Percentiles rank a stretch among this genome's conserved stretches.
phyloP scores from a whole-genome alignment of 1,140 invertebrate genomes.

The Brachionus manjavacas region DNA sequence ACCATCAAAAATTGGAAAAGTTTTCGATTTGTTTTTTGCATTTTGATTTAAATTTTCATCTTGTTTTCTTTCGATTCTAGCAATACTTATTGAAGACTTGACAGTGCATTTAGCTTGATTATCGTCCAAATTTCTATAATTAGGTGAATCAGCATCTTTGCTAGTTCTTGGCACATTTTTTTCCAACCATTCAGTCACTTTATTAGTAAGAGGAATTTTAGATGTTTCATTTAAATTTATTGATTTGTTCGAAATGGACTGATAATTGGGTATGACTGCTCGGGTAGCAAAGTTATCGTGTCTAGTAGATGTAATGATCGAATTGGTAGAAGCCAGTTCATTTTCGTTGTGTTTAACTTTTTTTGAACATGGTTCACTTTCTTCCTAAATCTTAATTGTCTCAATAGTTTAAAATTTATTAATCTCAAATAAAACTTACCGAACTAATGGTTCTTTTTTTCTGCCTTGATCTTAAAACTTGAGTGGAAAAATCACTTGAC shows the following conservation, averaged over 20 bases:
- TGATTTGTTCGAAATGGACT: not conserved
- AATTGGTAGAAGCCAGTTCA: not conserved
- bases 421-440: not conserved
- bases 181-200: not conserved
- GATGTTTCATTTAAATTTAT: not conserved
- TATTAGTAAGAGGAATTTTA: not conserved
- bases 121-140: not conserved
- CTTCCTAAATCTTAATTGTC: not conserved
- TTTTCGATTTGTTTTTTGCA: not conserved
- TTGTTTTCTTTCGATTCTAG: not conserved
- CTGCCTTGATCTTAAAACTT: not conserved
- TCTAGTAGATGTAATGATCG: constrained; percentile 1
- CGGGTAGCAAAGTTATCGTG: not conserved
- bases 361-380: not conserved
- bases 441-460: not conserved
- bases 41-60: not conserved
- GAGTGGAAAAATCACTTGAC: not conserved
- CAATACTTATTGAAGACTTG: not conserved
- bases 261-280: not conserved
- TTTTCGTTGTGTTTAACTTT: not conserved
- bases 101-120: not conserved
- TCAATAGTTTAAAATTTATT: not conserved
- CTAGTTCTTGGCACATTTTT: not conserved
- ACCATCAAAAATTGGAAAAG: not conserved
- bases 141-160: not conserved